Percentiles rank a stretch among this genome's conserved stretches.
Evolutionary conservation across 1,140 invertebrate species (phyloP).

Genomic region (Sesamia nonagrioides): DNA sequence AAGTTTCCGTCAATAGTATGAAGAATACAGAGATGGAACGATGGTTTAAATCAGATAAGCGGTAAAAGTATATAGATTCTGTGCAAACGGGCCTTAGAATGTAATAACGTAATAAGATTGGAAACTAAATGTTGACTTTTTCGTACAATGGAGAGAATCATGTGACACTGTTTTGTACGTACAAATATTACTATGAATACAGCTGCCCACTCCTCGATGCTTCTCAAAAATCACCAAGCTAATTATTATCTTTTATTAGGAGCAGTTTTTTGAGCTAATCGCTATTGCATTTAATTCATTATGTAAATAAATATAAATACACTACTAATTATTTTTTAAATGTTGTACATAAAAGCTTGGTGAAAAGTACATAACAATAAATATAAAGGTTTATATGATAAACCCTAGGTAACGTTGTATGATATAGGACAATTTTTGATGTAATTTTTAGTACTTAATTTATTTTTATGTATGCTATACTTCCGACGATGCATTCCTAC

Average conservation of each 20-base stretch:
- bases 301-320: slow-evolving; percentile 64
- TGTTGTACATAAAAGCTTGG: slow-evolving; percentile 73
- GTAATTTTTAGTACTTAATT: slow-evolving; percentile 82
- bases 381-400: slow-evolving; percentile 76
- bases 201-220: slow-evolving; percentile 11
- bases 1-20: no score
- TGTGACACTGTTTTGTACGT: neutral
- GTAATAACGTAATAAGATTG: slow-evolving; percentile 11
- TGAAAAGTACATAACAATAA: slow-evolving; percentile 69
- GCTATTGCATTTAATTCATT: slow-evolving; percentile 58
- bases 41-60: no score
- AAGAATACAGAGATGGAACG: no score
- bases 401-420: slow-evolving; percentile 72
- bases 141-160: neutral
- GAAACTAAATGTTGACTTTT: slow-evolving; percentile 34
- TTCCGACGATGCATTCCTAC: slow-evolving; percentile 77
- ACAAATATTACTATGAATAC: neutral
- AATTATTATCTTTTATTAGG: slow-evolving; percentile 39
- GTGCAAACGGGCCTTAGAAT: neutral
- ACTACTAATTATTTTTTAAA: slow-evolving; percentile 59
- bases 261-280: slow-evolving; percentile 52
- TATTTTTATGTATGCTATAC: slow-evolving; percentile 79
- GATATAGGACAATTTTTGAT: slow-evolving; percentile 68
- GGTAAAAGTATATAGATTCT: no score
- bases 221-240: slow-evolving; percentile 39